Conservation (phyloP, 2,888 invertebrate genomes). For the Polymixis lichenea region DNA sequence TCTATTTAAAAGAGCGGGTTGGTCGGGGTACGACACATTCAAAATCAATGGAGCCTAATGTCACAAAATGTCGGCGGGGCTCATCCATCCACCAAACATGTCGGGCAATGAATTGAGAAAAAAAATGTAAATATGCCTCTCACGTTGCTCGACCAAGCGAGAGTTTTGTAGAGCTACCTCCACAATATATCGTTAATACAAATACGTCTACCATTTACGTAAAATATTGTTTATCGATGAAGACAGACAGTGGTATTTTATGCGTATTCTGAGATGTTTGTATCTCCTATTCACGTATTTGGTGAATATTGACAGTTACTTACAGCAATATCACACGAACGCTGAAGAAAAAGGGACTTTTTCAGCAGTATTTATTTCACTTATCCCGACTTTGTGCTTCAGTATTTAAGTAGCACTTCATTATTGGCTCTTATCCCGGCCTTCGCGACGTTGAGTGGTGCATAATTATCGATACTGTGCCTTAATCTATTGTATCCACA, state of each 20-base stretch:
- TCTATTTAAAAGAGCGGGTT: constrained; percentile 87
- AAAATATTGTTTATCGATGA: constrained; percentile 63
- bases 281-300: constrained; percentile 44
- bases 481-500: constrained; percentile 41
- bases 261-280: constrained; percentile 37
- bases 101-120: constrained; percentile 80
- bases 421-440: constrained; percentile 55
- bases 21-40: constrained; percentile 83
- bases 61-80: constrained; percentile 84
- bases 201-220: constrained; percentile 57
- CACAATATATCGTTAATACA: constrained; percentile 62
- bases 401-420: constrained; percentile 57
- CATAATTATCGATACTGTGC: constrained; percentile 51
- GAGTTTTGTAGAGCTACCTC: constrained; percentile 72
- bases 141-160: constrained; percentile 76
- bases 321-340: constrained; percentile 40
- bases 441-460: constrained; percentile 37
- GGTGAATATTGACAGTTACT: constrained; percentile 50
- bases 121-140: constrained; percentile 82
- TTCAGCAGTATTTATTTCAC: constrained; percentile 42
- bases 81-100: constrained; percentile 82
- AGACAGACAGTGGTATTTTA: constrained; percentile 51
- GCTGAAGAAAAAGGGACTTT: constrained; percentile 19
- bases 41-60: constrained; percentile 89
- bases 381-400: constrained; percentile 40